These are phyloP conservation scores for Eupsittula cactorum DNA, from an alignment of 2,113 vertebrate species.

Conservation along the genomic window DNA sequence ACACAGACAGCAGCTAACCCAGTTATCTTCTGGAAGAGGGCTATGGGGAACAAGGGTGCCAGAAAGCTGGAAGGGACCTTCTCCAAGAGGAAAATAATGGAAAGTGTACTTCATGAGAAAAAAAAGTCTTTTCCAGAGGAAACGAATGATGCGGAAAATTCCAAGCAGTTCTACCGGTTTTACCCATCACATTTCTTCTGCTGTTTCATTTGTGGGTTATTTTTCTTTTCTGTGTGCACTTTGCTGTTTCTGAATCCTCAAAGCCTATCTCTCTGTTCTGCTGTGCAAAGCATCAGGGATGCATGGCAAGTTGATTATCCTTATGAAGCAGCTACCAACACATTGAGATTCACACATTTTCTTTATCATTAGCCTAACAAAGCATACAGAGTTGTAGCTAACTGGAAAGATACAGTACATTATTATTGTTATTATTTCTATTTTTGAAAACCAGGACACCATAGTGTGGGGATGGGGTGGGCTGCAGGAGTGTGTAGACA, in stretches of 20 bases:
- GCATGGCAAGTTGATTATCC: slow-evolving; percentile 64
- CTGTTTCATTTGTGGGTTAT: background rate
- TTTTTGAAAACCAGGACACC: slow-evolving; percentile 54
- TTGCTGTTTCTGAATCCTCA: slow-evolving; percentile 17
- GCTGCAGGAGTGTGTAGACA: background rate
- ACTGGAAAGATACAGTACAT: slow-evolving; percentile 61
- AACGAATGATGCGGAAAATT: background rate
- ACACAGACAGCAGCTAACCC: background rate
- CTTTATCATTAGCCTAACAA: slow-evolving; percentile 69
- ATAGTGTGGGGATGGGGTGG: background rate
- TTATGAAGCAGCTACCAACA: slow-evolving; percentile 53
- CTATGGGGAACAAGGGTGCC: background rate
- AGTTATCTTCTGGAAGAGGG: background rate
- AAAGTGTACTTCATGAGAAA: background rate
- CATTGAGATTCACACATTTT: slow-evolving; percentile 62
- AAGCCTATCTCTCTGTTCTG: slow-evolving; percentile 48
- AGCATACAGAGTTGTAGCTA: slow-evolving; percentile 65
- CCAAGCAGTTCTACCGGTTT: background rate
- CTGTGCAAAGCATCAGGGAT: slow-evolving; percentile 32
- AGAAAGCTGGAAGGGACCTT: background rate
- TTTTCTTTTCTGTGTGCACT: background rate
- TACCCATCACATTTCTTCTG: background rate
- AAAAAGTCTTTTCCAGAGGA: background rate
- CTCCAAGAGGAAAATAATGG: background rate
- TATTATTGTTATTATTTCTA: slow-evolving; percentile 70